Conservation (phyloP, 2,888 invertebrate genomes). For the Eupsilia transversa region DNA sequence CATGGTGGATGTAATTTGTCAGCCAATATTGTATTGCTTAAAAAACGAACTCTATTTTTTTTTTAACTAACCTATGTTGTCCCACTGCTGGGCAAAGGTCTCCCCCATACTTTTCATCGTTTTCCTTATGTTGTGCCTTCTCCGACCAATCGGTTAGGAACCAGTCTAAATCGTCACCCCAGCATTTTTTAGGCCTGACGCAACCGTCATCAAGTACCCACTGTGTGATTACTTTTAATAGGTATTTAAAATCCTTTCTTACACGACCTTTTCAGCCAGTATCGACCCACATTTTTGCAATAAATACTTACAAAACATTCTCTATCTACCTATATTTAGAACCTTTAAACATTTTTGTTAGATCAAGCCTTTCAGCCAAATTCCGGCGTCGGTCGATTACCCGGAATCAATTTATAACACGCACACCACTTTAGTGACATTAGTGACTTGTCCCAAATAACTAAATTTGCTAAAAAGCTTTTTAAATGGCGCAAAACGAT, state of each 20-base stretch:
- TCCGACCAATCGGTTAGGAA: too few species aligned
- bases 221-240: too few species aligned
- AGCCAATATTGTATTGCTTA: too few species aligned
- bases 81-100: too few species aligned
- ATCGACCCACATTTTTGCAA: background rate
- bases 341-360: background rate
- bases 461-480: slow-evolving; percentile 21
- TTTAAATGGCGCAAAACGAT: slow-evolving; percentile 19
- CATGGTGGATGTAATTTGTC: too few species aligned
- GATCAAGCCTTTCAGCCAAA: slow-evolving; percentile 39
- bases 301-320: background rate
- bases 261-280: background rate
- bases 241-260: background rate
- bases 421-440: slow-evolving; percentile 12
- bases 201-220: too few species aligned
- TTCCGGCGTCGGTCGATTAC: slow-evolving; percentile 22
- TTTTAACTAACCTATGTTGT: too few species aligned
- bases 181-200: too few species aligned
- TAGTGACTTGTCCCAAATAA: slow-evolving; percentile 29
- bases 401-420: slow-evolving; percentile 42
- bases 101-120: too few species aligned
- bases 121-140: too few species aligned
- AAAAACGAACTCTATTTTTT: too few species aligned
- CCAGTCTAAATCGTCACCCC: too few species aligned
- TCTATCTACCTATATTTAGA: slow-evolving; percentile 6